Base-by-base conservation (phyloP, 2,888 invertebrate genomes). In the Microdon myrmicae region DNA sequence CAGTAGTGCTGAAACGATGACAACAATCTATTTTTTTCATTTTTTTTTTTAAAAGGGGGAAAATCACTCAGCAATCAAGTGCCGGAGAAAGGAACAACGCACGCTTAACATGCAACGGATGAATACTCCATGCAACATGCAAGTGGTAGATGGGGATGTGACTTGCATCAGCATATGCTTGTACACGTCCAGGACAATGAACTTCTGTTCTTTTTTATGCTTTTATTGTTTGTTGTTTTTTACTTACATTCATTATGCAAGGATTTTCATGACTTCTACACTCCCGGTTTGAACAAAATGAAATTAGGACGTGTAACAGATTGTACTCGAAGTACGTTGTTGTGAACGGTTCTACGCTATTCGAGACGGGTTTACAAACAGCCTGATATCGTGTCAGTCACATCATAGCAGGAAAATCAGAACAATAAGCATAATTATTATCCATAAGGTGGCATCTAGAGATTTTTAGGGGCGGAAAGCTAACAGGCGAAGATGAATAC, bases 51-150 rank as follows among this genome's bases (percentile, higher is more conserved):
- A 53, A 45, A 37, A 31, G 8, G 17, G 16, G 12, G 35, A 29
- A 61, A 58, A 64, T 64, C 53, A 58, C 51, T 53, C 64, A 43
- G 32, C 51, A 64, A 58, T 64, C 64, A 64, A 53, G 53, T 64
- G 64, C 64, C 64, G 51, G 28, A 58, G 56, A 64, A 64, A 64
- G 22, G 58, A 56, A 64, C 64, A 64, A 64, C 53, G 45, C 47
- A 53, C 56, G 45, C 23, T 64, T 47, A 47, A 58, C 64, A 64
- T 64, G 64, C 64, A 64, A 64, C 47, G 56, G 31, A 53, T 53
- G 47, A 64, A 47, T 58, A 58, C 47, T 64, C 58, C 41, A 64
- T 43, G 58, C 58, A 38, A 43, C 38, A 43, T 17, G 32, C 56
- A 43, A 56, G 56, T 64, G 37, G 47, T 20, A 45, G 47, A 58